A percentile compares a stretch with the other conserved stretches of the same genome.
Evolutionary conservation across 2,888 invertebrate species (phyloP).

Genomic region (Phaedon cochleariae): DNA sequence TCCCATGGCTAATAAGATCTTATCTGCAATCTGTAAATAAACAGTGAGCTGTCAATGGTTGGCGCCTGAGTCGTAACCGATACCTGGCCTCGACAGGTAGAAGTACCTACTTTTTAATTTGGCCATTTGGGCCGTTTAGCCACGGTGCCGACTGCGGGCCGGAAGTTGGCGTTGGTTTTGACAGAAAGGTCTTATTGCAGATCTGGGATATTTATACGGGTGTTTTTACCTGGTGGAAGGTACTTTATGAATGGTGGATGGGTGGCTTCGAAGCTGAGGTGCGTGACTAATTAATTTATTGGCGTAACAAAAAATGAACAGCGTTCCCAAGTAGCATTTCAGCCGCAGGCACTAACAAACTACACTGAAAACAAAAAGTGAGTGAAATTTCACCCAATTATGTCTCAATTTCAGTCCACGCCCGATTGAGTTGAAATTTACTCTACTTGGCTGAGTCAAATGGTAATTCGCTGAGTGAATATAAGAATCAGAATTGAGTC

Average conservation of each 20-base stretch:
- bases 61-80: slow-evolving; percentile 51
- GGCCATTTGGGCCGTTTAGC: slow-evolving; percentile 30
- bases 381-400: no score
- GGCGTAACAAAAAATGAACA: background rate
- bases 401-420: no score
- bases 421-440: no score
- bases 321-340: no score
- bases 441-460: no score
- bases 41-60: slow-evolving; percentile 54
- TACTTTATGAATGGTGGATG: slow-evolving; percentile 2
- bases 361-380: no score
- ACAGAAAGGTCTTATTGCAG: slow-evolving; percentile 31
- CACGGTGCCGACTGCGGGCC: no score
- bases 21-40: slow-evolving; percentile 51
- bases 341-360: no score
- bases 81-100: slow-evolving; percentile 48
- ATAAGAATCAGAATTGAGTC: no score
- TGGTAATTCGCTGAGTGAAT: no score
- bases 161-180: slow-evolving; percentile 44
- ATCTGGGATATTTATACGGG: slow-evolving; percentile 24
- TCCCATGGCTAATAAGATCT: slow-evolving; percentile 43
- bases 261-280: background rate
- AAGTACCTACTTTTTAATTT: slow-evolving; percentile 37
- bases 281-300: background rate
- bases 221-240: slow-evolving; percentile 30